Conservation (phyloP, 2,888 invertebrate species). For the Thereva unica region DNA sequence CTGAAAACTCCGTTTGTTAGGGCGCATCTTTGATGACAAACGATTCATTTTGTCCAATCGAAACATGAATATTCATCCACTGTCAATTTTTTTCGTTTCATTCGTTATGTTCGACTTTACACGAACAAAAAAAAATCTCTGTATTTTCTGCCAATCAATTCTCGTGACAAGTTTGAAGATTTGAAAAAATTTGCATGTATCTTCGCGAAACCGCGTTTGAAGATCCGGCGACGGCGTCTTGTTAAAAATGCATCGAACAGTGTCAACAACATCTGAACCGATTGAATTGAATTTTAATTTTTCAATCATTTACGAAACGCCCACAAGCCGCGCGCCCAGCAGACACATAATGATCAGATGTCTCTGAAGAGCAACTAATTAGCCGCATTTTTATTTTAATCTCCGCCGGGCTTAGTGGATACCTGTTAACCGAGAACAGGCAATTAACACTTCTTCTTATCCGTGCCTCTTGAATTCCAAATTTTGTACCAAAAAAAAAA, state of each 20-base stretch:
- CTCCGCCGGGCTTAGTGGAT: not conserved
- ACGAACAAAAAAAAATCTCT: too few species aligned
- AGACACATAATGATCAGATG: not conserved
- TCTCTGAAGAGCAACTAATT: constrained; percentile 19
- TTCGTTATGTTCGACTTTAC: too few species aligned
- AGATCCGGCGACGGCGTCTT: not conserved
- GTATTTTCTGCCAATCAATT: too few species aligned
- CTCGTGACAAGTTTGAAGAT: not conserved
- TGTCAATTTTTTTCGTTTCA: too few species aligned
- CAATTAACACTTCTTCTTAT: constrained; percentile 27
- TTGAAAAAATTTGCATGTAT: constrained; percentile 8
- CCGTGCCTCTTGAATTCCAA: not conserved
- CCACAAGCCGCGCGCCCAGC: not conserved
- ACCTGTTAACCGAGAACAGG: constrained; percentile 30
- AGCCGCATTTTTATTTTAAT: constrained; percentile 23
- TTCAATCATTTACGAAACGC: constrained; percentile 11
- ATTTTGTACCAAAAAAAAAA: constrained; percentile 13
- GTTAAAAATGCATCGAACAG: constrained; percentile 9
- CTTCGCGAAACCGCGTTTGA: not conserved
- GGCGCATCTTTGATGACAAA: too few species aligned
- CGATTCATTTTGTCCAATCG: too few species aligned
- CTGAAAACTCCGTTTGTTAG: too few species aligned
- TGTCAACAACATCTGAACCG: constrained; percentile 16
- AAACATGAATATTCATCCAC: too few species aligned
- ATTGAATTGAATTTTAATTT: constrained; percentile 27